Base-by-base conservation (phyloP, 2,888 invertebrate genomes). In the Hesperia comma region DNA sequence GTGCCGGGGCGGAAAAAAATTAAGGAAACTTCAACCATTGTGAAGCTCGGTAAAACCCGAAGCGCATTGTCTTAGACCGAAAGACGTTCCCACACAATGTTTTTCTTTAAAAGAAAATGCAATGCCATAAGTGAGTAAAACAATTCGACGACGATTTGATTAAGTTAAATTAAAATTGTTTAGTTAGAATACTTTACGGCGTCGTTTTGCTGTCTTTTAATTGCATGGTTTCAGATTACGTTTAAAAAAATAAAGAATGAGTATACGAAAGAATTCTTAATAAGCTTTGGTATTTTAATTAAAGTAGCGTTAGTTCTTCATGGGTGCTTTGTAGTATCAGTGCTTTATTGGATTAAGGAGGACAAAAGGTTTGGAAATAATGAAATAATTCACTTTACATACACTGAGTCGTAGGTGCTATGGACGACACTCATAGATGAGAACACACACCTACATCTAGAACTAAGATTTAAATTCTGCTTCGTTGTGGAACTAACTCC, bases 61-160 rank as follows among this genome's bases (percentile, higher is more conserved):
- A 64, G 64, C 51, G 63, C 37, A 64, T 64, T 64, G 64, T 64
- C 64, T 58, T 64, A 58, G 40, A 51, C 51, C 49, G 43, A 63
- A 64, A 58, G 57, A 63, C 57, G 63, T 57, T 51, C 51, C 40
- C 57, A 41, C 58, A 64, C 63, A 57, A 63, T 55, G 63, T 63
- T 57, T 63, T 63, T 33, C 51, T 63, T 51, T 21, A 51, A 21
- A 49, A 63, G 63, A 55, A 63, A 63, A 63, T 56, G 37, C 40
- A 63, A 49, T 43, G 57, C 41, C 32, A n/a, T 41, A 54, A 54
- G 41, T 54, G 32, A 63, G 49, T 55, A 49, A 56, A 46, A n/a
- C 8, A 15, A n/a, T 19, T 33, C 41, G 33, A 12, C 14, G 0
- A 21, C 21, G 58, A 41, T 58, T 58, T 43, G 26, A 43, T 43